phyloP scores from a whole-genome alignment of 2,888 invertebrate species.

The Sturmia bella region DNA sequence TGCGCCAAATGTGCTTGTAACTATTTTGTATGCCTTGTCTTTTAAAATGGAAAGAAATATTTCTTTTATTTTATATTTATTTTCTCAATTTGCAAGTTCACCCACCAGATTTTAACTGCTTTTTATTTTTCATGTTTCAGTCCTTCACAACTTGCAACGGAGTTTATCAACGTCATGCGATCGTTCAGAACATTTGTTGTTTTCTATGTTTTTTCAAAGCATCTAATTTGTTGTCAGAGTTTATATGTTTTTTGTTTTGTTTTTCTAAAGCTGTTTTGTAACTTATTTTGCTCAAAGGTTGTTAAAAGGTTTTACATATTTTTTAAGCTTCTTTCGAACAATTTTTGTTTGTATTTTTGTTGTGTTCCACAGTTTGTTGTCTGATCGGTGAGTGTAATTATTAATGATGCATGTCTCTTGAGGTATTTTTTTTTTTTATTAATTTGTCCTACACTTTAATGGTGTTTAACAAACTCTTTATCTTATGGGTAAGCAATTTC shows the following conservation, averaged over 20 bases:
- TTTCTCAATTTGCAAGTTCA: slow-evolving; percentile 13
- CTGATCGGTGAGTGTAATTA: slow-evolving; percentile 55
- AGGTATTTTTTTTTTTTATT: slow-evolving; percentile 1
- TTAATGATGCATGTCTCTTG: slow-evolving; percentile 61
- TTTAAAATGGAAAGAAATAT: not conserved
- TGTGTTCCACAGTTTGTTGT: not conserved
- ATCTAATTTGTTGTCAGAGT: slow-evolving; percentile 52
- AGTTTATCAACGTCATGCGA: slow-evolving; percentile 69
- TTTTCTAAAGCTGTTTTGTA: slow-evolving; percentile 47
- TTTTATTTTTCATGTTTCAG: slow-evolving; percentile 33
- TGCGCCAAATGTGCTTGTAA: slow-evolving; percentile 50
- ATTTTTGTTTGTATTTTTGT: slow-evolving; percentile 7
- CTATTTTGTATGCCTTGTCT: slow-evolving; percentile 14
- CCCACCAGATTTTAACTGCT: slow-evolving; percentile 50
- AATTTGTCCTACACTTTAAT: slow-evolving; percentile 42
- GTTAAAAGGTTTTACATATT: slow-evolving; percentile 49
- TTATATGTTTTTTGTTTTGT: slow-evolving; percentile 32
- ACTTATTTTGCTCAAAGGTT: slow-evolving; percentile 29
- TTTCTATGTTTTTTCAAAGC: not conserved
- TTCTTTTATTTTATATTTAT: slow-evolving; percentile 1
- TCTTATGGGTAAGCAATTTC: slow-evolving; percentile 22
- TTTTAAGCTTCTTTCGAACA: not conserved
- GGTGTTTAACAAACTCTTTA: slow-evolving; percentile 16
- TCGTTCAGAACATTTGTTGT: slow-evolving; percentile 56
- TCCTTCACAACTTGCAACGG: slow-evolving; percentile 27